These are phyloP conservation scores for Anastrepha obliqua DNA, from an alignment of 1,140 invertebrate species.

Conservation along the genomic window DNA sequence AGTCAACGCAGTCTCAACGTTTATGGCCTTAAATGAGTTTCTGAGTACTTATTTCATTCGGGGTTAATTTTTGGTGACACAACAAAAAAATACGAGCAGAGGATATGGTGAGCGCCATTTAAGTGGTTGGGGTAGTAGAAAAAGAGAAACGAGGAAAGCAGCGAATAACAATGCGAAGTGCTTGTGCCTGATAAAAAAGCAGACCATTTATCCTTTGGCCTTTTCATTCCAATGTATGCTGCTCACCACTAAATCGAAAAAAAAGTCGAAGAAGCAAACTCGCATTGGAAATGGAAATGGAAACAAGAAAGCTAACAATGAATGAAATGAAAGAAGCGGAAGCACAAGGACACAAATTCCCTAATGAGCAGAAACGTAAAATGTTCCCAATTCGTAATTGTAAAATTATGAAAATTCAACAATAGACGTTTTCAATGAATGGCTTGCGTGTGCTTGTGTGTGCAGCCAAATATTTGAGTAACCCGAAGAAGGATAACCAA, in stretches of 20 bases:
- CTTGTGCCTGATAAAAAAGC: neutral
- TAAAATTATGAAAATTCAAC: constrained; percentile 1
- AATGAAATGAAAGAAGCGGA: neutral
- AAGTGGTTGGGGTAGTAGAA: neutral
- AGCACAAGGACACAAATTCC: neutral
- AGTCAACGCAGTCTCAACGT: neutral
- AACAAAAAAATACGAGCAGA: neutral
- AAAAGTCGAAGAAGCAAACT: neutral
- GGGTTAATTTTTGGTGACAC: neutral
- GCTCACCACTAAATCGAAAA: neutral
- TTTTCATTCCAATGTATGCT: neutral
- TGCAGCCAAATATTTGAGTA: too few species aligned
- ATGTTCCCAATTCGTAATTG: neutral
- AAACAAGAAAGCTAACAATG: neutral
- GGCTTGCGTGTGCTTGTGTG: neutral
- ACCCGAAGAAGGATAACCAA: neutral
- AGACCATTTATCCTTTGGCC: neutral
- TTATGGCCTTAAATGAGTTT: neutral
- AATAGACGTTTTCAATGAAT: neutral
- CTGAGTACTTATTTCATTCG: neutral
- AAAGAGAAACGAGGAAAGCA: neutral
- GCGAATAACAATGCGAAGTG: neutral
- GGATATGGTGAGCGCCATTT: neutral
- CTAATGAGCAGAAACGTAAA: neutral
- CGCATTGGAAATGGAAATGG: neutral